Evolutionary conservation across 1,140 invertebrate genomes (phyloP), one percentile per base, ranked within the genome.

Genomic region (Vollenhovia emeryi): DNA sequence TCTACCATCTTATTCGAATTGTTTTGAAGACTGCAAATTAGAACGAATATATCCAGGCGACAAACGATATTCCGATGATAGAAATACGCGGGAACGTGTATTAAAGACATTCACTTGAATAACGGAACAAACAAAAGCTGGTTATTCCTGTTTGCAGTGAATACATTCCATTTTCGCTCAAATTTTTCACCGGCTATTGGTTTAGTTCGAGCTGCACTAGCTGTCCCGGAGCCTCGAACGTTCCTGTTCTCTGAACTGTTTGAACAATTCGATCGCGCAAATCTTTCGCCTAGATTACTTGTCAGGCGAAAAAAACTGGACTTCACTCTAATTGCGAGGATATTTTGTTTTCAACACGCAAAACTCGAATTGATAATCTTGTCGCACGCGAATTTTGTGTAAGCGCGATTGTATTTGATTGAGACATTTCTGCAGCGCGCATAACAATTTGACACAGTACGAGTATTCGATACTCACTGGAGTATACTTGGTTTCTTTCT

Each of bases 81-180:
- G 50, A 57, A 55, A 11, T 1, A n/a, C n/a, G 8, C 48, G 5
- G 15, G 13, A 27, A 69, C 1, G 6, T 52, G 7, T 36, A 52
- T 73, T 73, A 52, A 50, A 36, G 18, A 30, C n/a, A 33, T 55
- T 74, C 45, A 33, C n/a, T 33, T 24, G 18, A 33, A 74, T 74
- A 73, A 21, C 21, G 8, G 45, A 30, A 18, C 15, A 48, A 69
- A 45, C 13, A 68, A 68, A 60, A 30, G 57, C 57, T 27, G 24
- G 11, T 30, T 27, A 27, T 48, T 48, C 21, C 24, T 30, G 15
- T 48, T 48, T 69, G 15, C 43, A 18, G 45, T 68, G 27, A 50
- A 50, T 69, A 30, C 27, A 50, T 64, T 64, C 4, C 27, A 52
- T 71, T 71, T 50, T 52, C 48, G 68, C 18, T n/a, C 30, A 33